Base-by-base conservation (phyloP, 2,888 invertebrate genomes). In the Heliconius ismenius region DNA sequence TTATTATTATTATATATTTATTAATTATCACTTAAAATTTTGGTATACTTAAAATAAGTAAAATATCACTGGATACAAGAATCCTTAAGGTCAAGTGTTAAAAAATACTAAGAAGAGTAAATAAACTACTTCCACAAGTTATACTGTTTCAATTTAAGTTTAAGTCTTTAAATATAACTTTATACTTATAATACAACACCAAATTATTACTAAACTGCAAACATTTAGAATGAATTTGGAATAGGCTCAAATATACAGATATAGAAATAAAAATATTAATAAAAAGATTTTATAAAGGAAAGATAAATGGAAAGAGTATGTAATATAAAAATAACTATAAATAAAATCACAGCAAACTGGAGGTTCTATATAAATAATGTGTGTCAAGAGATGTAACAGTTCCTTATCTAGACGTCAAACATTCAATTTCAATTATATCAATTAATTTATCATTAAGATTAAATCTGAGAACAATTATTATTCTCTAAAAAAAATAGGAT, bases 31-130 rank as follows among this genome's bases (percentile, higher is more conserved):
- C 87, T 85, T 86, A 84, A 83, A 65, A 84, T 88, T 86, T 87
- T 90, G 87, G 82, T 78, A 85, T 85, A 86, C 84, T 84, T 81
- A 81, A 79, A 75, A 74, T 76, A 81, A 85, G 81, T 84, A 86
- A 84, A 86, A 85, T 89, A 89, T 91, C 89, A 89, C 87, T 83
- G 89, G 87, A 86, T 89, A 84, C 81, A 82, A 84, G 82, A 88
- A 88, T 90, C 86, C 85, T 79, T 86, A 87, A 86, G 86, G 86
- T 75, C 79, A 79, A 80, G 79, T 80, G 80, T 80, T 78, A 80
- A 80, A 73, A 77, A 76, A 76, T 77, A 81, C 70, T 78, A 76
- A 76, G 28, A 68, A 68, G 65, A 68, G 65, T 65, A 67, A 74
- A 78, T 79, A 78, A 77, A 80, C 58, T 76, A 65, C 73, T 73